Percentiles rank a stretch among this genome's conserved stretches.
Conservation (phyloP, 2,888 invertebrate species). For the Synergus japonicus region DNA sequence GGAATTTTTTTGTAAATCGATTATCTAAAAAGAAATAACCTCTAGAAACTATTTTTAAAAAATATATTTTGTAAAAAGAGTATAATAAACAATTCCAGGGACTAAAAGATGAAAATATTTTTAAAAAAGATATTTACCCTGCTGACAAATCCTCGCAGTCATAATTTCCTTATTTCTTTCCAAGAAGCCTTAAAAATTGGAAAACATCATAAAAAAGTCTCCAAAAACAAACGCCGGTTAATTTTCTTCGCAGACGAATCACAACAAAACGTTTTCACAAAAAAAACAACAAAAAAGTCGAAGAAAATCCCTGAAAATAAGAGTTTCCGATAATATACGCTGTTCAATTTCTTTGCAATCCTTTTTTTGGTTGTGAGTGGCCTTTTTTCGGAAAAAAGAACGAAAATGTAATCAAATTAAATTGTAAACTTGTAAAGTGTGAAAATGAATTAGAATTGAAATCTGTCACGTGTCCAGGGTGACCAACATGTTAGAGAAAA, state of each 20-base stretch:
- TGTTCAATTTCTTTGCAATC: no score
- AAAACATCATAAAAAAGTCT: neutral
- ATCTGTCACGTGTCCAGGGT: no score
- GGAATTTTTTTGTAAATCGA: no score
- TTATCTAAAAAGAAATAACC: neutral
- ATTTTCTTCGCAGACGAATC: neutral
- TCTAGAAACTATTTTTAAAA: neutral
- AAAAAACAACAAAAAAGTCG: neutral
- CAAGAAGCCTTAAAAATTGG: neutral
- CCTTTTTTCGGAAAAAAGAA: no score
- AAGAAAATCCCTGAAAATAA: no score
- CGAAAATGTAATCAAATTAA: no score
- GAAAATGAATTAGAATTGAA: no score
- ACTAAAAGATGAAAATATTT: neutral
- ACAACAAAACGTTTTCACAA: neutral
- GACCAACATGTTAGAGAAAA: no score
- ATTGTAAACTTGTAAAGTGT: no score
- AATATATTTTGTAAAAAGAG: neutral
- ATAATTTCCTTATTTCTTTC: neutral
- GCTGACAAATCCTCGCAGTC: conserved; percentile 29
- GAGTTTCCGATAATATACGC: no score
- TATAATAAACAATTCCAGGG: neutral
- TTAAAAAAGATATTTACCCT: neutral
- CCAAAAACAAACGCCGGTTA: neutral
- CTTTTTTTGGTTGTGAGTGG: no score